phyloP scores from a whole-genome alignment of 2,888 invertebrate species.

The Caenorhabditis zanzibari region DNA sequence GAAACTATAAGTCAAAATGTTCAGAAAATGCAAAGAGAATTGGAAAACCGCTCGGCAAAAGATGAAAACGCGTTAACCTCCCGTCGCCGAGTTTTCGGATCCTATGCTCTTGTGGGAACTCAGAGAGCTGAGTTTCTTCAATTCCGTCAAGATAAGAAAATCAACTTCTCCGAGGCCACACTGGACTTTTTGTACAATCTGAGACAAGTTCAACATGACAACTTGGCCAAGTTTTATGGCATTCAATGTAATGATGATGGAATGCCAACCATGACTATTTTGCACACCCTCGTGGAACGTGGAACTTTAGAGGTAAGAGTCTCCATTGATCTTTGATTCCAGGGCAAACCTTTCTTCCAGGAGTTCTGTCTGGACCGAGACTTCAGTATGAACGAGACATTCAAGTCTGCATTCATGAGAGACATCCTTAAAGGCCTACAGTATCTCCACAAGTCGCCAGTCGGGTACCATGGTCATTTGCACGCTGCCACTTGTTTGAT shows the following conservation, averaged over 20 bases:
- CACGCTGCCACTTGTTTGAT: conserved; percentile 78
- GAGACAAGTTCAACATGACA: conserved; percentile 80
- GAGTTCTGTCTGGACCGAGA: conserved; percentile 78
- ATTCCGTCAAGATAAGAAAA: conserved; percentile 73
- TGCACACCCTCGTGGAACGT: conserved; percentile 79
- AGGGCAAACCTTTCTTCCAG: conserved; percentile 54
- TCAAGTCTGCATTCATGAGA: conserved; percentile 81
- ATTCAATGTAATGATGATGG: conserved; percentile 78
- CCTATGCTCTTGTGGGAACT: conserved; percentile 78
- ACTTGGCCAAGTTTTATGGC: conserved; percentile 79
- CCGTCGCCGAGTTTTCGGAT: conserved; percentile 64
- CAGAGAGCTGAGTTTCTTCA: conserved; percentile 79
- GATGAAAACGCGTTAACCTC: conserved; percentile 57
- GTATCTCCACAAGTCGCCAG: conserved; percentile 79
- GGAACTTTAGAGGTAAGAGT: conserved; percentile 72
- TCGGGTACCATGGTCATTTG: conserved; percentile 80
- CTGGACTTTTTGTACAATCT: conserved; percentile 77
- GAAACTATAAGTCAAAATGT: not conserved
- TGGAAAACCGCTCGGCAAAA: conserved; percentile 46
- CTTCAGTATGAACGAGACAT: conserved; percentile 81
- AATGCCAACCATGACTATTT: conserved; percentile 72
- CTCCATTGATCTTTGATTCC: not conserved
- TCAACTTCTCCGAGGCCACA: conserved; percentile 74
- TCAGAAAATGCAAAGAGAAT: conserved; percentile 64
- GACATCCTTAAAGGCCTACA: conserved; percentile 80